phyloP scores from a whole-genome alignment of 2,888 invertebrate genomes.

The Monochamus alternatus region DNA sequence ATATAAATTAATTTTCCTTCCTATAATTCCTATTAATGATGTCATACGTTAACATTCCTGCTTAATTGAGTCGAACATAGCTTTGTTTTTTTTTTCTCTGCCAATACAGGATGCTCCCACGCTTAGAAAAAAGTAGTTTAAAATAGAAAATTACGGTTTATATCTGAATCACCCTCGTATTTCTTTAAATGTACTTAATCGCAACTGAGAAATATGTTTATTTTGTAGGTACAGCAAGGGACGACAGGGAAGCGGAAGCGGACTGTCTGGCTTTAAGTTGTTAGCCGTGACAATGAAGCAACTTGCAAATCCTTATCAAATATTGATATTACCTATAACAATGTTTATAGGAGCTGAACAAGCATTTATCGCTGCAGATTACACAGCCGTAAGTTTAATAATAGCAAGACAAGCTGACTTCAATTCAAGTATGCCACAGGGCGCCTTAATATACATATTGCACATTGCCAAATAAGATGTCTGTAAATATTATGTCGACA shows the following conservation, averaged over 20 bases:
- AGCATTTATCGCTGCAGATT: conserved; percentile 91
- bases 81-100: no score
- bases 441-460: no score
- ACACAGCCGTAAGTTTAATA: conserved; percentile 78
- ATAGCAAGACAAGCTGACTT: neutral
- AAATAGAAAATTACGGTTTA: neutral
- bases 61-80: no score
- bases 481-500: no score
- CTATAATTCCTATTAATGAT: no score
- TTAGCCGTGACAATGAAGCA: conserved; percentile 86
- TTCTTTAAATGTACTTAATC: no score
- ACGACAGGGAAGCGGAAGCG: conserved; percentile 75
- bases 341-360: conserved; percentile 96
- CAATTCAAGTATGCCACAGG: neutral
- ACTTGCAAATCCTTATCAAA: conserved; percentile 83
- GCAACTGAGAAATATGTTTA: neutral
- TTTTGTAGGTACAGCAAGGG: conserved; percentile 75
- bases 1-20: no score
- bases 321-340: conserved; percentile 90
- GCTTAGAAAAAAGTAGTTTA: no score
- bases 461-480: no score
- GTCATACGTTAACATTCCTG: no score
- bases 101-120: no score
- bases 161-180: neutral
- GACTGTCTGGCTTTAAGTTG: conserved; percentile 78